Conservation (phyloP, 2,888 invertebrate genomes). For the Epirrhoe tristata region DNA sequence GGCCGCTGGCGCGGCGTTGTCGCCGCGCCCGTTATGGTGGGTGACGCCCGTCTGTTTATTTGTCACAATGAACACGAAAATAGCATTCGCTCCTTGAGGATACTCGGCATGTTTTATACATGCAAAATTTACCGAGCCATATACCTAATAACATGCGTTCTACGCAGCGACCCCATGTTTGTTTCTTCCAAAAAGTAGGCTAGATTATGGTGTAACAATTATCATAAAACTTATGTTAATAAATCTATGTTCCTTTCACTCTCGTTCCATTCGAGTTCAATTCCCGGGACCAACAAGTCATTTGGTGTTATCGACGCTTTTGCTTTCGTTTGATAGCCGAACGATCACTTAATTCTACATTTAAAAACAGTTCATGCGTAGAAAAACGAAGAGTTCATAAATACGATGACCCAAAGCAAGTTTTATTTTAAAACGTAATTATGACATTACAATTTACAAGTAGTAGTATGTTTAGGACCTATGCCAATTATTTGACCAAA, state of each 20-base stretch:
- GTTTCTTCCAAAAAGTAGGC: constrained; percentile 11
- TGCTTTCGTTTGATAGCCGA: constrained; percentile 69
- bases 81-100: constrained; percentile 64
- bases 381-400: constrained; percentile 11
- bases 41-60: constrained; percentile 70
- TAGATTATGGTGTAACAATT: constrained; percentile 10
- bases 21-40: constrained; percentile 55
- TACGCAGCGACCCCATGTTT: background rate
- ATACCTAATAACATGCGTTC: background rate
- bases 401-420: background rate
- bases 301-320: constrained; percentile 73
- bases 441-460: background rate
- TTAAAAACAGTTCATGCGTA: constrained; percentile 14
- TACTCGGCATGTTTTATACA: constrained; percentile 50
- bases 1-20: constrained; percentile 42
- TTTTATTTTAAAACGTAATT: constrained; percentile 1
- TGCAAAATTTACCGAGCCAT: constrained; percentile 40
- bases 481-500: constrained; percentile 10
- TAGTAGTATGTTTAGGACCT: background rate
- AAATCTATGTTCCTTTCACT: constrained; percentile 70
- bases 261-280: constrained; percentile 69
- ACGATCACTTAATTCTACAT: constrained; percentile 48
- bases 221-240: constrained; percentile 54
- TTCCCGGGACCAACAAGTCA: constrained; percentile 69
- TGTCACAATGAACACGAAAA: constrained; percentile 76